Conservation (phyloP, 1,140 invertebrate species). For the Hesperophylax magnus region DNA sequence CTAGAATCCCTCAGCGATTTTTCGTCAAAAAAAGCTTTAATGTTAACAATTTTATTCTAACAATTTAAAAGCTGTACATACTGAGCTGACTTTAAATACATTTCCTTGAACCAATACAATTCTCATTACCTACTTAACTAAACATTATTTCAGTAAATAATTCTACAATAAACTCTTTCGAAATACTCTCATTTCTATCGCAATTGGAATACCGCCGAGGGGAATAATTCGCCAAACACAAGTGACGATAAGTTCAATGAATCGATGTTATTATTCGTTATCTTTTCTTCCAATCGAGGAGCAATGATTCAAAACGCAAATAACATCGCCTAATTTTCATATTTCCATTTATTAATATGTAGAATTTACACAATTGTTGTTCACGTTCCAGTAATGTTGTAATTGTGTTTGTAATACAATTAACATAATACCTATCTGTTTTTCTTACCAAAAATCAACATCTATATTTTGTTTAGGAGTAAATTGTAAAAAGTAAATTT, state of each 20-base stretch:
- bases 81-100: background rate
- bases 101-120: background rate
- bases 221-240: conserved; percentile 2
- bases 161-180: background rate
- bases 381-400: conserved; percentile 32
- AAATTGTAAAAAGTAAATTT: conserved; percentile 5
- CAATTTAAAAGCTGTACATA: conserved; percentile 30
- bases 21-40: conserved; percentile 12
- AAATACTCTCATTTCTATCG: too few species aligned
- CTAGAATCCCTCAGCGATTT: too few species aligned
- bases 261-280: conserved; percentile 38
- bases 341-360: conserved; percentile 38
- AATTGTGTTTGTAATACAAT: conserved; percentile 34
- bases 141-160: background rate
- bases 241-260: background rate
- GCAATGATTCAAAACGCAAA: conserved; percentile 57
- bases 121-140: conserved; percentile 7
- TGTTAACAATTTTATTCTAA: conserved; percentile 20
- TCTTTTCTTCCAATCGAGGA: conserved; percentile 43
- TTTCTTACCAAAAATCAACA: conserved; percentile 38
- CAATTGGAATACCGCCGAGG: background rate
- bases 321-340: conserved; percentile 58
- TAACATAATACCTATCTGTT: conserved; percentile 25
- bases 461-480: conserved; percentile 5
- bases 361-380: conserved; percentile 28